Evolutionary conservation across 2,888 invertebrate genomes (phyloP), one percentile per base, ranked within the genome.

Genomic region (Acleris emargana): DNA sequence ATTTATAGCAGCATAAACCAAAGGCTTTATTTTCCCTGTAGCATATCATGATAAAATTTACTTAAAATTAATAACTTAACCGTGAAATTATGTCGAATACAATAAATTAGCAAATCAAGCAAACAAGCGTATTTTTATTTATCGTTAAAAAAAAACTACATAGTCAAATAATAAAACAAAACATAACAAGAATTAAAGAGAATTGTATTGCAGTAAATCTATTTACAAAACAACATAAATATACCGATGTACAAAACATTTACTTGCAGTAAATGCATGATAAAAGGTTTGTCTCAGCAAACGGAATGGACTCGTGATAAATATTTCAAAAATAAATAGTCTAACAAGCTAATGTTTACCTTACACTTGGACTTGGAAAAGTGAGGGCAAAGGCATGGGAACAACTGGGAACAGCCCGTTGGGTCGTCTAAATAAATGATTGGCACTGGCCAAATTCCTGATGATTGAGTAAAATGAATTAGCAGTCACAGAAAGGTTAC

Each of bases 141-240:
- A 38, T 38, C 3, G 4, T 13, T n/a, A n/a, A 25, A 25, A 38
- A 38, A 38, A 11, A 38, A 1, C 13, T 38, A 9, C 11, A 11
- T 38, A 38, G 22, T 13, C 9, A 25, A 25, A n/a, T 22, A 57
- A 55, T 55, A 49, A 49, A 66, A 66, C 50, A 47, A 64, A 51
- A 51, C 16, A 13, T 52, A 50, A 57, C 47, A 59, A 18, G 43
- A 62, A 45, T 62, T 62, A 57, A 43, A 72, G 64, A 75, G 62
- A 75, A 72, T 70, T 81, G 72, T 81, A 81, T 82, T 81, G 77
- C 75, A 75, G 76, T 79, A 81, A 83, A 86, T 71, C 80, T 87
- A 89, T 91, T 86, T 90, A 90, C 89, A 91, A 88, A 86, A 83
- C 64, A 83, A 84, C 83, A 85, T 83, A 86, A 87, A 83, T 86